Percentiles rank a stretch among this genome's conserved stretches.
These are phyloP conservation scores for Lates calcarifer DNA, from an alignment of 2,113 vertebrate genomes.

Conservation along the genomic window DNA sequence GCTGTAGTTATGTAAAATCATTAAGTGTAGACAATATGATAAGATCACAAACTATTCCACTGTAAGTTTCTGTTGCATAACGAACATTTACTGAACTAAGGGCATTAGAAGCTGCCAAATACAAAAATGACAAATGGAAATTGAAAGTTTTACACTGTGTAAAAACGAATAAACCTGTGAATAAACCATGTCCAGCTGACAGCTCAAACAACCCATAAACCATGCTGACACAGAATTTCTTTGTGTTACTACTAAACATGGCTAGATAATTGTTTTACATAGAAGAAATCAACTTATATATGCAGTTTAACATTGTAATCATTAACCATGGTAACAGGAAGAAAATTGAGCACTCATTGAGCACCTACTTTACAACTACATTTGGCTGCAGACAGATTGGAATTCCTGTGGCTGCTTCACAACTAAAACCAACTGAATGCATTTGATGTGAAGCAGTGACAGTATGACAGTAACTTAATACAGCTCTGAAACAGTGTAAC, in stretches of 20 bases:
- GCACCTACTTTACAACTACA: too few species aligned
- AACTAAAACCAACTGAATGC: background rate
- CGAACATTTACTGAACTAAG: background rate
- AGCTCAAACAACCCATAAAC: background rate
- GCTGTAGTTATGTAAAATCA: background rate
- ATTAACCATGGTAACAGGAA: background rate
- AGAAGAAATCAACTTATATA: background rate
- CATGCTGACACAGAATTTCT: too few species aligned
- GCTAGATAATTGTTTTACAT: background rate
- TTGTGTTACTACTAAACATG: background rate
- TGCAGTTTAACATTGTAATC: background rate
- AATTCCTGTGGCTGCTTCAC: background rate
- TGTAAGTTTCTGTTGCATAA: background rate
- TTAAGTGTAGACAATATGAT: background rate
- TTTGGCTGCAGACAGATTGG: background rate
- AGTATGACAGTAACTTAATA: background rate
- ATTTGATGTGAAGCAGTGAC: background rate
- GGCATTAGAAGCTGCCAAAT: background rate
- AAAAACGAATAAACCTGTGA: slow-evolving; percentile 22
- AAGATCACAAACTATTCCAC: background rate
- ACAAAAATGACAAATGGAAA: background rate
- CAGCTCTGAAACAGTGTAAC: background rate
- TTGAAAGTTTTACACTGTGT: background rate
- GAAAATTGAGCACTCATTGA: background rate
- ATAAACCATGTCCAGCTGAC: too few species aligned